Conservation (phyloP, 2,797 vertebrate species). For the Smutsia gigantea region DNA sequence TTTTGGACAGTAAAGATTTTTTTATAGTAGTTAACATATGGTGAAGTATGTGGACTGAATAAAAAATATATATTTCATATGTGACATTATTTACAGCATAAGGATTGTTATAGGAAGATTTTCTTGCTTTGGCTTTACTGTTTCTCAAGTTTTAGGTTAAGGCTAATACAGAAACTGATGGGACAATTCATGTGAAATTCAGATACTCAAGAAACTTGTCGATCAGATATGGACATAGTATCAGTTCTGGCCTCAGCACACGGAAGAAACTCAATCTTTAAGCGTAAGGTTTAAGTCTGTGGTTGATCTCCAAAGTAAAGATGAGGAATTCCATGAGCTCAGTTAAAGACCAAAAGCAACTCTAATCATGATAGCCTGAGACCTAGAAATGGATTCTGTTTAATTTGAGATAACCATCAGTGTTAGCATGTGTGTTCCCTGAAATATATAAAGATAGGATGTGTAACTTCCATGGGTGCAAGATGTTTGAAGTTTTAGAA, state of each 20-base stretch:
- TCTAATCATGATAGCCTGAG: constrained; percentile 12
- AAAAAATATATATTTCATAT: not conserved
- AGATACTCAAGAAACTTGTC: constrained; percentile 60
- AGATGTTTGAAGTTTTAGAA: constrained; percentile 47
- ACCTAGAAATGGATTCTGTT: constrained; percentile 37
- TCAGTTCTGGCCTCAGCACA: constrained; percentile 34
- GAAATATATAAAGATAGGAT: constrained; percentile 12
- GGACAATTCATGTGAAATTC: constrained; percentile 56
- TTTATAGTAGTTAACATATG: constrained; percentile 21
- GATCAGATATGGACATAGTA: constrained; percentile 60
- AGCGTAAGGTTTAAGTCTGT: constrained; percentile 48
- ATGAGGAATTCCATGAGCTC: constrained; percentile 28
- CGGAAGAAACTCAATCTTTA: constrained; percentile 65
- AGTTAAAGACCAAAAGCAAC: constrained; percentile 21
- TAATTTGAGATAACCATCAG: not conserved
- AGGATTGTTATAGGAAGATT: constrained; percentile 12
- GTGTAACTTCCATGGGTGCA: constrained; percentile 17
- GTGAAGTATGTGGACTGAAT: constrained; percentile 26
- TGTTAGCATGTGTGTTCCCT: constrained; percentile 42
- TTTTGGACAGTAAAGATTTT: constrained; percentile 7
- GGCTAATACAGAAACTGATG: constrained; percentile 29
- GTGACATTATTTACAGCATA: constrained; percentile 5
- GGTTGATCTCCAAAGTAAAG: not conserved
- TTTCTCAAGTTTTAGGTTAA: constrained; percentile 47
- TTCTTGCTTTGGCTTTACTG: constrained; percentile 13